phyloP scores from a whole-genome alignment of 2,113 vertebrate genomes.

The Sitta europaea region DNA sequence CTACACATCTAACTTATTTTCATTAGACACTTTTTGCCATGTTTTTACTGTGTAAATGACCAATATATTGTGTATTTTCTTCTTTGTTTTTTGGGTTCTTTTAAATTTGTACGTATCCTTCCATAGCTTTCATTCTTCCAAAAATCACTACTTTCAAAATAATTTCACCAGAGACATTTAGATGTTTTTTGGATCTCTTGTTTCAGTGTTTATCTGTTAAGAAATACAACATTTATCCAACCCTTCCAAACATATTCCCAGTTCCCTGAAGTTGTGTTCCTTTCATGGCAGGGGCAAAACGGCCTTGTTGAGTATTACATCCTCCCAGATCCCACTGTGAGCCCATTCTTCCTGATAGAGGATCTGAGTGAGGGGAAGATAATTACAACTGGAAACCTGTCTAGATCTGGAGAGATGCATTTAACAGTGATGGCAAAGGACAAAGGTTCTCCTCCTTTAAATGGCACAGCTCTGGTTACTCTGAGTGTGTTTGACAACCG shows the following conservation, averaged over 20 bases:
- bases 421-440: conserved; percentile 58
- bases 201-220: neutral
- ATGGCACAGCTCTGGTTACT: neutral
- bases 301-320: conserved; percentile 52
- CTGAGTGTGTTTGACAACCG: conserved; percentile 36
- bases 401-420: neutral
- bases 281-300: conserved; percentile 46
- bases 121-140: neutral
- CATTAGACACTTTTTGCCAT: neutral
- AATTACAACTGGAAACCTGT: conserved; percentile 47
- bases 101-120: neutral
- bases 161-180: neutral
- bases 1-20: neutral
- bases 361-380: conserved; percentile 36
- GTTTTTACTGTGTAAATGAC: neutral
- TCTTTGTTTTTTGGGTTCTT: neutral
- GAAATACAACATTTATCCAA: too few relatives aligned
- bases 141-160: neutral
- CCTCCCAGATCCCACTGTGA: neutral
- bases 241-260: neutral
- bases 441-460: conserved; percentile 55
- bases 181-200: neutral
- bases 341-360: conserved; percentile 45
- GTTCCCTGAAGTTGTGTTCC: neutral
- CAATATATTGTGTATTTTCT: neutral